Evolutionary conservation across 2,888 invertebrate species (phyloP).

Genomic region (Eledona agricola): DNA sequence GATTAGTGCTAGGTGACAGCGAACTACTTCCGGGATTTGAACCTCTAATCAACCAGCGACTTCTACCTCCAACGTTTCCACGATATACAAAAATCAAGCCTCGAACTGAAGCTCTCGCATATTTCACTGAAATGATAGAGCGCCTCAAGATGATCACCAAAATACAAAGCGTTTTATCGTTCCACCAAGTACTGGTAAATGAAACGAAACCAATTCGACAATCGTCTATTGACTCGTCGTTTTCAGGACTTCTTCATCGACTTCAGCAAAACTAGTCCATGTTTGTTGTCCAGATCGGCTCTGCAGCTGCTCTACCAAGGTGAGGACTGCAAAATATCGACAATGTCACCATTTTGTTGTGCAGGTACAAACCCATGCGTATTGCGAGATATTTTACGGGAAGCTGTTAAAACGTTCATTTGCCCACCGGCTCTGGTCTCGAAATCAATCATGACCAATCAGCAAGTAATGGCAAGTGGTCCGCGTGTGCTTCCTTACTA

Average conservation of each 20-base stretch:
- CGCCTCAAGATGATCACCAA: slow-evolving; percentile 83
- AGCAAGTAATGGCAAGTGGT: slow-evolving; percentile 64
- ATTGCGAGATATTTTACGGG: slow-evolving; percentile 77
- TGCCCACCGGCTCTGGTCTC: slow-evolving; percentile 88
- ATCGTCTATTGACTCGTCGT: slow-evolving; percentile 33
- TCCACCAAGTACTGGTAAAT: slow-evolving; percentile 82
- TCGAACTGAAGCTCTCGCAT: slow-evolving; percentile 78
- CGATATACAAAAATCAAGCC: slow-evolving; percentile 93
- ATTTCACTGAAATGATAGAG: slow-evolving; percentile 83
- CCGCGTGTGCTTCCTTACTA: slow-evolving; percentile 22
- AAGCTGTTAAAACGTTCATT: slow-evolving; percentile 87
- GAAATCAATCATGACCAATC: slow-evolving; percentile 73
- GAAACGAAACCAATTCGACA: slow-evolving; percentile 2
- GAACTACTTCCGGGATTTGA: slow-evolving; percentile 93
- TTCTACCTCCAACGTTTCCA: slow-evolving; percentile 98
- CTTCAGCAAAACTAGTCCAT: slow-evolving; percentile 87
- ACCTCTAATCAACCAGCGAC: slow-evolving; percentile 92
- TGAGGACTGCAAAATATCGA: slow-evolving; percentile 43
- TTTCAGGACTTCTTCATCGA: slow-evolving; percentile 90
- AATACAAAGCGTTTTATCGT: slow-evolving; percentile 79
- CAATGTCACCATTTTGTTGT: slow-evolving; percentile 1
- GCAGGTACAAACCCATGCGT: slow-evolving; percentile 69
- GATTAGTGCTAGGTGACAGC: slow-evolving; percentile 67
- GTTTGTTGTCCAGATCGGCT: slow-evolving; percentile 91
- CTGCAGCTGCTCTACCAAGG: slow-evolving; percentile 82